These are phyloP conservation scores for Stichodactyla helianthus DNA, from an alignment of 64 coral and sea anemone genomes.

Conservation along the genomic window DNA sequence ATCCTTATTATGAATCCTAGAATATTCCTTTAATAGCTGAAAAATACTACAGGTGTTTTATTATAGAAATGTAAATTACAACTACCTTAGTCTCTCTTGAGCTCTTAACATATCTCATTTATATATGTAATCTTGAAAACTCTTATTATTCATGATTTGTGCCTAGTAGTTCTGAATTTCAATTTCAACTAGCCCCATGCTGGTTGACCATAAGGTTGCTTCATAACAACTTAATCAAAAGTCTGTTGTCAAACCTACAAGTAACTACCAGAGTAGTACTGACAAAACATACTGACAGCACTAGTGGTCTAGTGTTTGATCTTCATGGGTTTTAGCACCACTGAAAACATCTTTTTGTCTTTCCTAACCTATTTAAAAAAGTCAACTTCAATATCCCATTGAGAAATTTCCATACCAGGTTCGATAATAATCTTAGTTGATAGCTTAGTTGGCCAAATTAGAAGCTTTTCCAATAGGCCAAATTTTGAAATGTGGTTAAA, in stretches of 20 bases:
- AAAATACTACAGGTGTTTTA: background rate
- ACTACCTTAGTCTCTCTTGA: background rate
- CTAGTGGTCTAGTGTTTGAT: background rate
- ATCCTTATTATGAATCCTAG: background rate
- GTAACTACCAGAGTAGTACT: background rate
- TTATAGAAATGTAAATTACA: background rate
- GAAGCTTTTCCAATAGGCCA: background rate
- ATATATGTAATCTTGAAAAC: background rate
- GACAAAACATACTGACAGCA: background rate
- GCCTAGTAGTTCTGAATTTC: background rate
- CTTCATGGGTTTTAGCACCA: background rate
- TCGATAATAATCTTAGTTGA: background rate
- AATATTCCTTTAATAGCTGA: background rate
- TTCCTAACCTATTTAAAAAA: background rate
- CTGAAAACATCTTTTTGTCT: background rate
- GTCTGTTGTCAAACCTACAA: background rate
- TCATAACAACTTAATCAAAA: constrained; percentile 13
- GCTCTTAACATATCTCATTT: background rate
- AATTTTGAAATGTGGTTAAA: background rate
- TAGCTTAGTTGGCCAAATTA: background rate
- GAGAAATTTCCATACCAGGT: background rate
- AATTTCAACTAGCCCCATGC: background rate
- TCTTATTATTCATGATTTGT: background rate
- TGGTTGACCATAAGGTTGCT: background rate
- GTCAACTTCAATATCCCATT: background rate